These are phyloP conservation scores for Bucco capensis DNA, from an alignment of 2,113 vertebrate species.

Conservation along the genomic window DNA sequence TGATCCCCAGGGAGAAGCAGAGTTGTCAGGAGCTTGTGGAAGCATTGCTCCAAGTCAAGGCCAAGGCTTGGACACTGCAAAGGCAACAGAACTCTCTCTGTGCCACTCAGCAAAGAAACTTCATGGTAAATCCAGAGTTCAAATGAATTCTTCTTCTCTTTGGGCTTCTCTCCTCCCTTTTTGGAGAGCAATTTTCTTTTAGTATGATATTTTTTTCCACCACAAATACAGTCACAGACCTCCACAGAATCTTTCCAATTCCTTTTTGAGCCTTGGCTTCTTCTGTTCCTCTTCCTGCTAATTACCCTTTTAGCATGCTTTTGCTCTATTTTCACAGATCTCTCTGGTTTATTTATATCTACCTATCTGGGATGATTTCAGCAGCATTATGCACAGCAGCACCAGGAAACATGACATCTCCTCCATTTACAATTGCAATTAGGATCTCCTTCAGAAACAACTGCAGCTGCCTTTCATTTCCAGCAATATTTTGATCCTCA, in stretches of 20 bases:
- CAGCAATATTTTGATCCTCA: conserved; percentile 82
- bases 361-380: conserved; percentile 64
- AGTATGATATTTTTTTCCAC: not conserved
- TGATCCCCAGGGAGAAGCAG: not conserved
- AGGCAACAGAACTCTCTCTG: not conserved
- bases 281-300: conserved; percentile 44
- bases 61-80: not conserved
- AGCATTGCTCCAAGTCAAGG: not conserved
- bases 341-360: conserved; percentile 76
- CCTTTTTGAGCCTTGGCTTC: not conserved
- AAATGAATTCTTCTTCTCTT: not conserved
- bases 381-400: conserved; percentile 70
- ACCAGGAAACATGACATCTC: conserved; percentile 68
- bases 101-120: not conserved
- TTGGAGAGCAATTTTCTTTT: not conserved
- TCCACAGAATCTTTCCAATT: not conserved
- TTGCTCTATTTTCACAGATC: conserved; percentile 66
- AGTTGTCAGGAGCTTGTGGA: not conserved
- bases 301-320: conserved; percentile 72
- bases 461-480: conserved; percentile 79
- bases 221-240: not conserved
- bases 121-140: not conserved
- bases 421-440: conserved; percentile 80
- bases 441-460: conserved; percentile 74
- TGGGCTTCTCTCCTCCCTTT: rapidly evolving